Evolutionary conservation across 2,113 vertebrate genomes (phyloP), one percentile per base, ranked within the genome.

Genomic region (Seriola rivoliana): DNA sequence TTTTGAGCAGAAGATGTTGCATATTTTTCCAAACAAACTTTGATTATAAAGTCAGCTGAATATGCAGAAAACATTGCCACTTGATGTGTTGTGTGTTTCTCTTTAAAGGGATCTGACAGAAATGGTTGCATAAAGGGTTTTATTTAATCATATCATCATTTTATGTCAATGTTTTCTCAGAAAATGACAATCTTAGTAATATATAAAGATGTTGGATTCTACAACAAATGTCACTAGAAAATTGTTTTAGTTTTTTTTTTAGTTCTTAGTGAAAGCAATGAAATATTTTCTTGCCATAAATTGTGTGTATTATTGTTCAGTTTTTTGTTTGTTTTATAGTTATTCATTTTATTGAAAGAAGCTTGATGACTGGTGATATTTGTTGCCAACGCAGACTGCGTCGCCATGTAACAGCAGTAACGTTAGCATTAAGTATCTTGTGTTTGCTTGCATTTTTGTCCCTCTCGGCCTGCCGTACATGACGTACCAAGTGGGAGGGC

Each of bases 11-110:
- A 87, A 25, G 34, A 64, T 78, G 38, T 78, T 86, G 62, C 44
- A 80, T 88, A 86, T 88, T 82, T 92, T 94, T 93, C 65, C 78
- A 82, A 60, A 25, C 46, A 68, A 75, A 48, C 74, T 92, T 92
- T 91, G 65, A 84, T 88, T 83, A 69, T 80, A 40, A 90, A 90
- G 82, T 85, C 32, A 86, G 80, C 71, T 85, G 75, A 90, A 48
- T 84, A 76, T 84, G 75, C 76, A 77, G 68, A 88, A 80, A 38
- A 84, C 59, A 66, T 86, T 79, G 72, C 59, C 71, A 74, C 75
- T 84, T 88, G 11, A 72, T 82, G 80, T 88, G 82, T 88, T 91
- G 63, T 75, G 78, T 91, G 78, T 88, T 83, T 85, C 70, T 88
- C 71, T 91, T 92, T 83, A 83, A 90, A 91, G 36, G 21, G 1